phyloP scores from a whole-genome alignment of 2,888 invertebrate species.

The Julus scandinavius region DNA sequence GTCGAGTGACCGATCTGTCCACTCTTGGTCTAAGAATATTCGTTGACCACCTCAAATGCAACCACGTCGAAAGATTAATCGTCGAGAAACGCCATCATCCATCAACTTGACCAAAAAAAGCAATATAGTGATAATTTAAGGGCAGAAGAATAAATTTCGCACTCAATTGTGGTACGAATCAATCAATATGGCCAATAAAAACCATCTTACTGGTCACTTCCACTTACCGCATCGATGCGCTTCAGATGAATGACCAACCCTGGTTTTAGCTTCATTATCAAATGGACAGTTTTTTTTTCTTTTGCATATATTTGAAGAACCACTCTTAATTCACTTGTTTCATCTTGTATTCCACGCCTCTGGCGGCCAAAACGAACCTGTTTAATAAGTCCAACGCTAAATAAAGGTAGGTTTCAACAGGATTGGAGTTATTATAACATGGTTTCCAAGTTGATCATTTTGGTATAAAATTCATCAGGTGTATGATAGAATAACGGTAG shows the following conservation, averaged over 20 bases:
- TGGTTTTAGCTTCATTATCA: constrained; percentile 33
- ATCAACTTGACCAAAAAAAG: constrained; percentile 27
- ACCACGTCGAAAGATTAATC: background rate
- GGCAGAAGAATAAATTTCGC: constrained; percentile 40
- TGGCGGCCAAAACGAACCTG: background rate
- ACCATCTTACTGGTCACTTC: constrained; percentile 15
- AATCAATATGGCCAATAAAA: constrained; percentile 46
- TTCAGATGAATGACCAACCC: constrained; percentile 13
- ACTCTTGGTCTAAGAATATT: background rate
- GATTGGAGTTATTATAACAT: too few species aligned
- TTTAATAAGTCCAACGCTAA: background rate
- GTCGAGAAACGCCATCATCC: background rate
- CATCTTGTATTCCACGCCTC: background rate
- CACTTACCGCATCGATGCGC: constrained; percentile 44
- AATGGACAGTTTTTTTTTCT: constrained; percentile 17
- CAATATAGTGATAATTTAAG: constrained; percentile 34
- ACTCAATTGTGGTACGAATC: constrained; percentile 40
- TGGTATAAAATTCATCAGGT: too few species aligned
- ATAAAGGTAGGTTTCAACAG: too few species aligned
- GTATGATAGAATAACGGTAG: too few species aligned
- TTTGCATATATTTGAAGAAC: background rate
- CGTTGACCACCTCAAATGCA: constrained; percentile 20
- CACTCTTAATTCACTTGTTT: background rate
- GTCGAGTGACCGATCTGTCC: constrained; percentile 22
- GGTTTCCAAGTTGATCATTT: too few species aligned